Percentiles rank a stretch among this genome's conserved stretches.
phyloP scores from a whole-genome alignment of 2,888 invertebrate species.

The Eupithecia abbreviata region DNA sequence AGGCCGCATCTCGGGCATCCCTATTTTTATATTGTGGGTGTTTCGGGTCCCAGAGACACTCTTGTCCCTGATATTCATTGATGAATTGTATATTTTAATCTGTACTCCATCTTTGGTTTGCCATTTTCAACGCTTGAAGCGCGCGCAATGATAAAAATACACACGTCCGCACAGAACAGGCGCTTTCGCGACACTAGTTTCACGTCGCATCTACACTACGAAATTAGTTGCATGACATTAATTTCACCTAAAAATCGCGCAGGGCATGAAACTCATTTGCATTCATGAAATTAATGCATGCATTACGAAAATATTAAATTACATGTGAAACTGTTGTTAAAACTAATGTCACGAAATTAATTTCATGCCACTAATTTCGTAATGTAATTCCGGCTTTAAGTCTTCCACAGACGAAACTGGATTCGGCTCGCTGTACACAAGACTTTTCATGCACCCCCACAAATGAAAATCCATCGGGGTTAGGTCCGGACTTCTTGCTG shows the following conservation, averaged over 20 bases:
- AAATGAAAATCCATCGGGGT: too few relatives aligned
- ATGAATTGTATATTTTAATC: slow-evolving; percentile 9
- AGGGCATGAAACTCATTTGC: not conserved
- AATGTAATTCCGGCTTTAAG: too few relatives aligned
- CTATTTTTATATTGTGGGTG: slow-evolving; percentile 12
- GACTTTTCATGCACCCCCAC: too few relatives aligned
- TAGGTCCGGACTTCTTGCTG: too few relatives aligned
- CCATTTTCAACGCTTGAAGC: not conserved
- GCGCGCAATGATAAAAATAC: not conserved
- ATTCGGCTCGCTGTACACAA: too few relatives aligned
- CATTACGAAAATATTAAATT: not conserved
- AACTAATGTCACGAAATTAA: too few relatives aligned
- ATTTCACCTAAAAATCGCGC: not conserved
- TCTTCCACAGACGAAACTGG: too few relatives aligned
- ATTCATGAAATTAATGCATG: not conserved
- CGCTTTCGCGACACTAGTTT: slow-evolving; percentile 2
- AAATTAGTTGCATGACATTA: not conserved
- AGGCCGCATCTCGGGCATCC: slow-evolving; percentile 13
- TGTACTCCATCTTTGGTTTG: not conserved
- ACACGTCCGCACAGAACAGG: not conserved
- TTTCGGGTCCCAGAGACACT: slow-evolving; percentile 17
- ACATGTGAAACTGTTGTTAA: too few relatives aligned
- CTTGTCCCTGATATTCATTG: slow-evolving; percentile 11
- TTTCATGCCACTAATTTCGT: too few relatives aligned
- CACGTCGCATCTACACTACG: not conserved